Evolutionary conservation across 2,113 vertebrate species (phyloP).

Genomic region (Origma solitaria): DNA sequence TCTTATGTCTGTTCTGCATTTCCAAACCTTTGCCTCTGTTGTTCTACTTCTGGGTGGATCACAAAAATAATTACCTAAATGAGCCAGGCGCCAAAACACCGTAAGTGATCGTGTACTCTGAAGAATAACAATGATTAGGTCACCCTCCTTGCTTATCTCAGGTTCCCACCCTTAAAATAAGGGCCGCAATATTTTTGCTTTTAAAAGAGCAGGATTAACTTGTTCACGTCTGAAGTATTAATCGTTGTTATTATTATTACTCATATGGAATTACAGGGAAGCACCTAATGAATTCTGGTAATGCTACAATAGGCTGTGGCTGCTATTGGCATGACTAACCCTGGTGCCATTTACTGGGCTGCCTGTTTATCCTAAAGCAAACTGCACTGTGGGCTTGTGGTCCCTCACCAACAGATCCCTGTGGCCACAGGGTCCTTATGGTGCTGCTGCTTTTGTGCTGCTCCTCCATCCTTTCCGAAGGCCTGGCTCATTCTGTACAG

Average conservation of each 20-base stretch:
- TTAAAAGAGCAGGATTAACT: slow-evolving; percentile 47
- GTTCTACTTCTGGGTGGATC: slow-evolving; percentile 35
- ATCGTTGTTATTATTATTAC: slow-evolving; percentile 39
- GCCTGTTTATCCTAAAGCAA: not conserved
- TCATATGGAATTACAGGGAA: slow-evolving; percentile 5
- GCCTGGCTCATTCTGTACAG: not conserved
- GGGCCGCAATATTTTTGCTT: slow-evolving; percentile 37
- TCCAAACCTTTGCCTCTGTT: slow-evolving; percentile 26
- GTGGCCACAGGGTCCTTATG: not conserved
- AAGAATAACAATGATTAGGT: slow-evolving; percentile 34
- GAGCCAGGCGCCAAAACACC: not conserved
- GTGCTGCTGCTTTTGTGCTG: not conserved
- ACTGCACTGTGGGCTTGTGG: not conserved
- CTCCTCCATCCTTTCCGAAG: not conserved
- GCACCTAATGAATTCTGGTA: slow-evolving; percentile 14
- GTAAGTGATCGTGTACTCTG: not conserved
- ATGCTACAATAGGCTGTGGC: not conserved
- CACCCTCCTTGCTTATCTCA: slow-evolving; percentile 15
- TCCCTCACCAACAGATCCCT: not conserved
- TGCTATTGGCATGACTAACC: slow-evolving; percentile 13
- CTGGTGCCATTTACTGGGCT: not conserved
- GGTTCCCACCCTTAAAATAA: slow-evolving; percentile 42
- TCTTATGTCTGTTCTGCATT: not conserved
- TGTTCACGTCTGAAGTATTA: slow-evolving; percentile 30
- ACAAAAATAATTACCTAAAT: slow-evolving; percentile 47